Evolutionary conservation across 2,888 invertebrate genomes (phyloP).

Genomic region (Melanophora roralis): DNA sequence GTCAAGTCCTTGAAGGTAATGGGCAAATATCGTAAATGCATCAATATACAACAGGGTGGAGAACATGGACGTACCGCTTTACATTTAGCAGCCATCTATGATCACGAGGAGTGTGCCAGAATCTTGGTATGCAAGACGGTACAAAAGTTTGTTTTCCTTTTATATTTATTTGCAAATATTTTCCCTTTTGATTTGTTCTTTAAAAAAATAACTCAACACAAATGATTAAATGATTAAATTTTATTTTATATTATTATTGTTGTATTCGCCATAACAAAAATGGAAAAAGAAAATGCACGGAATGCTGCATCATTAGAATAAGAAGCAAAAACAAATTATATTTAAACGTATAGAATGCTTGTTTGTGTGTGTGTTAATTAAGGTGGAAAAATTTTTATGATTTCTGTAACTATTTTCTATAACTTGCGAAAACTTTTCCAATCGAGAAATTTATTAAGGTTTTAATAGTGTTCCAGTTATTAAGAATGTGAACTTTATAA

Average conservation of each 20-base stretch:
- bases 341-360: too few species aligned
- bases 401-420: too few species aligned
- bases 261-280: background rate
- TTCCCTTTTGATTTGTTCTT: background rate
- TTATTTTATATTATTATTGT: constrained; percentile 4
- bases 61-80: constrained; percentile 87
- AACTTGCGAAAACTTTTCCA: too few species aligned
- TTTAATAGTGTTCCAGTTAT: too few species aligned
- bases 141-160: constrained; percentile 62
- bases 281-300: background rate
- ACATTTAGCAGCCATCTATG: constrained; percentile 90
- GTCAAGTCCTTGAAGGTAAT: constrained; percentile 83
- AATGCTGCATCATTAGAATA: background rate
- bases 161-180: constrained; percentile 34
- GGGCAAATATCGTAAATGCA: constrained; percentile 82
- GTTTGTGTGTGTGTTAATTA: too few species aligned
- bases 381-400: too few species aligned
- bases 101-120: constrained; percentile 88
- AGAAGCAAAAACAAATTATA: background rate
- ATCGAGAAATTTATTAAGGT: too few species aligned
- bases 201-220: background rate
- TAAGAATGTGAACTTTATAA: too few species aligned
- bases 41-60: constrained; percentile 87
- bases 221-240: background rate
- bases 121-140: constrained; percentile 82